Conservation (phyloP, 2,113 vertebrate species). For the Alligator sinensis region DNA sequence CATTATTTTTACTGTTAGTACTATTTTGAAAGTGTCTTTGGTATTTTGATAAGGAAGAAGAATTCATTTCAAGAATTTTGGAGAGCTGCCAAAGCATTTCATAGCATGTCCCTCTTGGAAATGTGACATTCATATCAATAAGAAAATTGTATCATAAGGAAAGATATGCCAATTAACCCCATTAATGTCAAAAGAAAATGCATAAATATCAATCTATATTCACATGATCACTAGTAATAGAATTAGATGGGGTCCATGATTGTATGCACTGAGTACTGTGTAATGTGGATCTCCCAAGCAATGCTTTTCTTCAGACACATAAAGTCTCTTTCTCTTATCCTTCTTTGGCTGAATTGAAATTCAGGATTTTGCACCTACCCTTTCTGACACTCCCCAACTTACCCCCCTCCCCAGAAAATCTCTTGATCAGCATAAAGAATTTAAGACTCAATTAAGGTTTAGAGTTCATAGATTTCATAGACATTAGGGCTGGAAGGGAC, state of each 20-base stretch:
- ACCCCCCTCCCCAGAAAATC: background rate
- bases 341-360: background rate
- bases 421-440: background rate
- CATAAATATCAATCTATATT: background rate
- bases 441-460: background rate
- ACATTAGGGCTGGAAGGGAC: too few species aligned
- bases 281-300: background rate
- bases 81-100: background rate
- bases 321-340: background rate
- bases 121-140: background rate
- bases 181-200: background rate
- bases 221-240: background rate
- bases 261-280: background rate
- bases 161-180: background rate
- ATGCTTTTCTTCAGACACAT: background rate
- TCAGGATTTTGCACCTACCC: background rate
- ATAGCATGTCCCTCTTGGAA: conserved; percentile 22
- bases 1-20: background rate
- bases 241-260: background rate
- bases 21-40: background rate
- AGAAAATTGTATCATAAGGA: background rate
- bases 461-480: too few species aligned
- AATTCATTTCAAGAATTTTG: background rate
- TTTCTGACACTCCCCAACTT: background rate
- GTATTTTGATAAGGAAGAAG: background rate